Base-by-base conservation (phyloP, 2,888 invertebrate species). In the Scrobipalpa costella region DNA sequence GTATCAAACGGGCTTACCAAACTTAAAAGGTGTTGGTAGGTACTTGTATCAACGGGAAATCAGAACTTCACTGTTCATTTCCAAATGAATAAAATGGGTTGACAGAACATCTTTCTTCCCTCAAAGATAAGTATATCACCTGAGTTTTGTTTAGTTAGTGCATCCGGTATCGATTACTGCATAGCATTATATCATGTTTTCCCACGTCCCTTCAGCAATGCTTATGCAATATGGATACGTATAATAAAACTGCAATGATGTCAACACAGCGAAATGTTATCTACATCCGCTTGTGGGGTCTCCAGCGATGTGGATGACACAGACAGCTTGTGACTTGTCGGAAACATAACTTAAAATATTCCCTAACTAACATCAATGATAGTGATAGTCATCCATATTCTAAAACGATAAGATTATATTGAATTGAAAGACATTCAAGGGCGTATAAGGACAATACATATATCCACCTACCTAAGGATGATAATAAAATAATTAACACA, bases 201-300 rank as follows among this genome's bases (percentile, higher is more conserved):
- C 15, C 19, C 17, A 49, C 17, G 17, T 49, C 49, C 8, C 19
- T 1, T 8, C 40, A 13, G 13, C 40, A 40, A 40, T 7, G 40
- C 11, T 11, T n/a, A 40, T 40, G 40, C 40, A 40, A n/a, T n/a
- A n/a, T n/a, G n/a, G n/a, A n/a, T n/a, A 40, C 40, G 11, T 40
- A 11, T n/a, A 40, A 40, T 40, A 40, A 40, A 40, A 40, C 40
- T 40, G 34, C 11, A 58, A 58, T 58, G 58, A 57, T 57, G 57
- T 57, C 58, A 58, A 85, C 78, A 75, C 73, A 72, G 79, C 79
- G 80, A 85, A 85, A 85, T 84, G 79, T 83, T 86, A 88, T 86
- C 85, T 83, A 78, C 83, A 86, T 87, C 88, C 88, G 87, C 74
- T 70, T 78, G 78, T 76, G 79, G 73, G 79, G 76, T 78, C 77